Evolutionary conservation across 2,797 vertebrate genomes (phyloP).

Genomic region (Dryobates pubescens): DNA sequence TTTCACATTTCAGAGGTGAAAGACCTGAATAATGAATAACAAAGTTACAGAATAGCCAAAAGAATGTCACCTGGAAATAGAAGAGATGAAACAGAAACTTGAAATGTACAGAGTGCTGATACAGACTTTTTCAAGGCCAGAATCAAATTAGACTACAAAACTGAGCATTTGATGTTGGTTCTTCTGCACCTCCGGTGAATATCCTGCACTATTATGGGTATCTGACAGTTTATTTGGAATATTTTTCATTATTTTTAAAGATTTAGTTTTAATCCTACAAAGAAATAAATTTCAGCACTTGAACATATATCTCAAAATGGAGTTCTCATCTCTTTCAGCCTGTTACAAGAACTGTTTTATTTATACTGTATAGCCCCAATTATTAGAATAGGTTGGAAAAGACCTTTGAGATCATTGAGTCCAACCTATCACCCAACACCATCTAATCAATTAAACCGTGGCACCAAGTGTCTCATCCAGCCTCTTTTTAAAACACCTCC

Average conservation of each 20-base stretch:
- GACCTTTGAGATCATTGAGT: too few species aligned
- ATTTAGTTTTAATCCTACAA: background rate
- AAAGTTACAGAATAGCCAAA: background rate
- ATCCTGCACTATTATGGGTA: background rate
- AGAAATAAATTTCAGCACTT: background rate
- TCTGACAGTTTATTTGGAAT: rapidly evolving
- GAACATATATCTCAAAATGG: background rate
- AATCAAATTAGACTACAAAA: background rate
- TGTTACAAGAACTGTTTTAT: background rate
- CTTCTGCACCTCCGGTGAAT: background rate
- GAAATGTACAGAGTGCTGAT: background rate
- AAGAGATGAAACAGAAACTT: background rate
- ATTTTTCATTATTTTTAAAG: background rate
- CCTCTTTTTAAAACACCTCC: too few species aligned
- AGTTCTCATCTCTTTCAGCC: background rate
- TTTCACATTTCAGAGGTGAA: background rate
- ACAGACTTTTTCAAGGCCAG: background rate
- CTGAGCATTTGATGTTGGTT: background rate
- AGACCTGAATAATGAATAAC: background rate
- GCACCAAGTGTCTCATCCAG: too few species aligned
- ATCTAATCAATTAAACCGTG: too few species aligned
- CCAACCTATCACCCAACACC: too few species aligned
- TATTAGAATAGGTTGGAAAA: too few species aligned
- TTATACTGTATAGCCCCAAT: background rate
- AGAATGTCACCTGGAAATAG: background rate